Evolutionary conservation across 2,797 vertebrate species (phyloP).

Genomic region (Tragopan temminckii): DNA sequence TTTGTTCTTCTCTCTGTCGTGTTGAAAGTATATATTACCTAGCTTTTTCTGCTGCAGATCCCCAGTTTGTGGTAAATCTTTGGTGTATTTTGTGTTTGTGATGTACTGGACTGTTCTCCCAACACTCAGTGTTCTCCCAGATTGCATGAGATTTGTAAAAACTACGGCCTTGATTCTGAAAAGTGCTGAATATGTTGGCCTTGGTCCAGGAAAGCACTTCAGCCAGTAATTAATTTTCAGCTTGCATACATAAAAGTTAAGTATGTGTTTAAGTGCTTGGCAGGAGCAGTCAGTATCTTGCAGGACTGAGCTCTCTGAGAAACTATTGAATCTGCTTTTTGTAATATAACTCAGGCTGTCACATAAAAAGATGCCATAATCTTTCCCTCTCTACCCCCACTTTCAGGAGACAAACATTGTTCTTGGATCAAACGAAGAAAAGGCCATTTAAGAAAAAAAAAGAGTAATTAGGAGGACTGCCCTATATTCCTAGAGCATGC

Average conservation of each 20-base stretch:
- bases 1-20: constrained; percentile 8
- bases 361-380: constrained; percentile 50
- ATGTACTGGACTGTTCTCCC: not conserved
- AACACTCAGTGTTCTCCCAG: not conserved
- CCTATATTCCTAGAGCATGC: not conserved
- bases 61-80: not conserved
- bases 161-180: not conserved
- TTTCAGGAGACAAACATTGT: constrained; percentile 58
- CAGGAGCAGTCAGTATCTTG: constrained; percentile 22
- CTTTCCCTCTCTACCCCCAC: constrained; percentile 34
- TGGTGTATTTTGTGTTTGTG: not conserved
- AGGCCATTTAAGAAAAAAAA: constrained; percentile 6
- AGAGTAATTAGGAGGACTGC: constrained; percentile 41
- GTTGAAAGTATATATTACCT: not conserved
- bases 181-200: constrained; percentile 17
- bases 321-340: constrained; percentile 45
- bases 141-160: constrained; percentile 5
- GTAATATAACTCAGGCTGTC: constrained; percentile 34
- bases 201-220: constrained; percentile 66
- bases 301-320: constrained; percentile 38
- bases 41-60: not conserved
- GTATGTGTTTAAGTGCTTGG: constrained; percentile 36
- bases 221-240: constrained; percentile 66
- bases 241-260: constrained; percentile 66
- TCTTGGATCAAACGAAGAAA: constrained; percentile 22